Evolutionary conservation across 2,113 vertebrate species (phyloP).

Genomic region (Passer domesticus): DNA sequence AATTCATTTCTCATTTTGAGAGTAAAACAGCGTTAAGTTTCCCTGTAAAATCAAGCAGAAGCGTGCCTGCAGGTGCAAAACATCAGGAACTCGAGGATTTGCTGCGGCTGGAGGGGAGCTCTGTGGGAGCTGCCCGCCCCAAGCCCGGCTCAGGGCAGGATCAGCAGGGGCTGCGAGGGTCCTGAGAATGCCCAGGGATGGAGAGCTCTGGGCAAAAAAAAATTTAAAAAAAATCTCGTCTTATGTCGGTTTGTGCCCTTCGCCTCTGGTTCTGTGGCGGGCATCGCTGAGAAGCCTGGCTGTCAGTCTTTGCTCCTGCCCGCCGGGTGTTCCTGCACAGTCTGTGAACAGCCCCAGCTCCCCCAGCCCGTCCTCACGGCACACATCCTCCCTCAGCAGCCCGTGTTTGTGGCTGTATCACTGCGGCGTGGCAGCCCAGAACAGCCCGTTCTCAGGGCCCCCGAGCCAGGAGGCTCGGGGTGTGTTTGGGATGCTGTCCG

Average conservation of each 20-base stretch:
- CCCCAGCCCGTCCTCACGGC: neutral
- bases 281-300: neutral
- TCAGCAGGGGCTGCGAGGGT: neutral
- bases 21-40: neutral
- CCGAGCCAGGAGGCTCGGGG: neutral
- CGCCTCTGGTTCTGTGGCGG: neutral
- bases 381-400: neutral
- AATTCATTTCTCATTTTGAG: neutral
- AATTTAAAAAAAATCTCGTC: neutral
- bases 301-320: neutral
- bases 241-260: neutral
- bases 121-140: neutral
- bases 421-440: neutral
- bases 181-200: neutral
- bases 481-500: neutral
- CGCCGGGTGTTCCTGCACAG: rapidly evolving
- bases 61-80: neutral
- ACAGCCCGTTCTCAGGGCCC: neutral
- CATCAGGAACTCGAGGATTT: rapidly evolving
- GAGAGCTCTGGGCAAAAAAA: neutral
- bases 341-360: neutral
- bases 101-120: neutral
- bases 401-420: rapidly evolving
- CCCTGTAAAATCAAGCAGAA: neutral
- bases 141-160: neutral